Evolutionary conservation across 1,140 invertebrate species (phyloP), one percentile per base, ranked within the genome.

Genomic region (Streblospio benedicti): DNA sequence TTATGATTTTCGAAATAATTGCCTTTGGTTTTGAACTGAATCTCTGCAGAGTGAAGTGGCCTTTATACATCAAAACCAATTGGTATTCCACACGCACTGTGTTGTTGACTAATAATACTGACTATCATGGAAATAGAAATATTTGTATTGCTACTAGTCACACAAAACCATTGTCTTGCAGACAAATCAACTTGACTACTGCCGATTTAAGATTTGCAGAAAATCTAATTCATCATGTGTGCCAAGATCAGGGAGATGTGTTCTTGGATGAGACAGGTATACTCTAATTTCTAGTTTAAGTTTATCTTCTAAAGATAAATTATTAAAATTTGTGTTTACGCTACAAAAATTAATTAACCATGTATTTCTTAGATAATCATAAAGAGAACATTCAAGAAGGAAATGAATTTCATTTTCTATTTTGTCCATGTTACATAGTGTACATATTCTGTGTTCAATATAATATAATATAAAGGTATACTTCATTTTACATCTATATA

Each of bases 201-300:
- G 93, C 96, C 70, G 96, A 98, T 77, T 79, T 98, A 12, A 82
- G 96, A 71, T 98, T 97, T 80, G 91, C 91, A 43, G 93, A 98
- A 75, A 91, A 89, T 72, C 80, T 98, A 30, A 86, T 96, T 4
- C 85, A 90, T 58, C 87, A 91, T 74, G 92, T 93, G 0, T 81
- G 86, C 18, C 83, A 86, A 57, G 82, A 86, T 47, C 85, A 85
- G 64, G 85, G 89, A 38, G 88, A 91, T 76, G 84, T 84, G 31
- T 87, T 85, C 70, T 69, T 88, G 49, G 87, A 89, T 70, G 86
- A 86, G 0, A 86, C 89, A 49, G 87, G 79, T 81, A 71, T 20
- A 55, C 51, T 1, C 30, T 45, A 59, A 28, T 66, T 28, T 30
- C 12, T n/a, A 31, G 1, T 32, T 62, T n/a, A 18, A 20, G 2